A percentile compares a stretch with the other conserved stretches of the same genome.
Evolutionary conservation across 1,140 invertebrate genomes (phyloP).

Genomic region (Dinoponera quadriceps): DNA sequence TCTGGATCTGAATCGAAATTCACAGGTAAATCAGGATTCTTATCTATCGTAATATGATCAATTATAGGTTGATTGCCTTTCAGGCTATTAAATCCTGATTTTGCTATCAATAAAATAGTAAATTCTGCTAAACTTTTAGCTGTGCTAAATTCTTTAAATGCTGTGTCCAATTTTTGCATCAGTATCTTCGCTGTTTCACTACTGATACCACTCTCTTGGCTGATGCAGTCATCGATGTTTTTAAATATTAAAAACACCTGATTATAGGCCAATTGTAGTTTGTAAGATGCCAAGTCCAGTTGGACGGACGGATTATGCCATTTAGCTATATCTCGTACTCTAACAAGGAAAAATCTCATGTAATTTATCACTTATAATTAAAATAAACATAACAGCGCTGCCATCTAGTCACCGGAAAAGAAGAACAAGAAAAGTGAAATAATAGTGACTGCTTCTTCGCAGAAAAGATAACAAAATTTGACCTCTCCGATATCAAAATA

Average conservation of each 20-base stretch:
- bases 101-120: slow-evolving; percentile 76
- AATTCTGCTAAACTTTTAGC: slow-evolving; percentile 81
- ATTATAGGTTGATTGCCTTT: slow-evolving; percentile 9
- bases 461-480: too few relatives aligned
- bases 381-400: slow-evolving; percentile 39
- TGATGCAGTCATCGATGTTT: slow-evolving; percentile 72
- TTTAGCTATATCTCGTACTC: slow-evolving; percentile 66
- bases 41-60: slow-evolving; percentile 36
- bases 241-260: slow-evolving; percentile 75
- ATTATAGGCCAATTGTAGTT: slow-evolving; percentile 78
- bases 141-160: slow-evolving; percentile 77
- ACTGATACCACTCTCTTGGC: slow-evolving; percentile 46
- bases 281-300: slow-evolving; percentile 80
- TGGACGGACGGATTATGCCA: slow-evolving; percentile 82
- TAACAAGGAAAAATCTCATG: slow-evolving; percentile 16
- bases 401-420: too few relatives aligned
- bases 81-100: slow-evolving; percentile 49
- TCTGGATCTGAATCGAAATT: slow-evolving; percentile 75
- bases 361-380: slow-evolving; percentile 5
- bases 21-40: slow-evolving; percentile 59
- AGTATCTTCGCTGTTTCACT: slow-evolving; percentile 63
- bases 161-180: slow-evolving; percentile 74
- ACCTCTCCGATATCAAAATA: too few relatives aligned
- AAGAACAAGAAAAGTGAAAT: too few relatives aligned
- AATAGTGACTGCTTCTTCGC: too few relatives aligned